Conservation (phyloP, 1,140 invertebrate genomes). For the Drosophila orosa region DNA sequence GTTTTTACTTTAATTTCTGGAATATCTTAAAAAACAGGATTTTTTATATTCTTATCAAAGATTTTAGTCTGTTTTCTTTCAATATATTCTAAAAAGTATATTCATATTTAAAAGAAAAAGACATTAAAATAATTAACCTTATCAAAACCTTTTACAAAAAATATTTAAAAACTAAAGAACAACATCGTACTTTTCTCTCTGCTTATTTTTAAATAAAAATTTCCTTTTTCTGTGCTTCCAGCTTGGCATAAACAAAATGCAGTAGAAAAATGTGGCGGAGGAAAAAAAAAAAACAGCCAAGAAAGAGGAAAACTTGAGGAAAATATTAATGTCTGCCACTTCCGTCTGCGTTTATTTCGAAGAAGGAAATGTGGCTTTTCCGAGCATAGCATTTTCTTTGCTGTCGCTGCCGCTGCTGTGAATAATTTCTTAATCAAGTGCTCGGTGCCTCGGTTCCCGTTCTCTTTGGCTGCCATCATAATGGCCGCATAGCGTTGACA, state of each 20-base stretch:
- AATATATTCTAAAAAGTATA: neutral
- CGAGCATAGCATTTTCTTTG: conserved; percentile 32
- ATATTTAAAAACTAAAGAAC: neutral
- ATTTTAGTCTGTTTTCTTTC: neutral
- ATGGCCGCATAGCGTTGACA: conserved; percentile 35
- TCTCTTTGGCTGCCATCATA: neutral
- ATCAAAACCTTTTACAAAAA: neutral
- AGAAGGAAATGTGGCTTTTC: conserved; percentile 20
- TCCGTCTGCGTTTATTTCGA: conserved; percentile 32
- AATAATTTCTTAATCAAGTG: conserved; percentile 47
- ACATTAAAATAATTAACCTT: neutral
- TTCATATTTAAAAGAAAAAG: neutral
- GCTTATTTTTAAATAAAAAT: conserved; percentile 41
- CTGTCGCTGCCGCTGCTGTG: neutral
- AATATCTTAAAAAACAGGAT: too few relatives aligned
- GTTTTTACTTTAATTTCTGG: too few relatives aligned
- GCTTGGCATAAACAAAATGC: conserved; percentile 61
- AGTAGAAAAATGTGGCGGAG: conserved; percentile 26
- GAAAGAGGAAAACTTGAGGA: conserved; percentile 8
- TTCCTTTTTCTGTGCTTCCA: conserved; percentile 39
- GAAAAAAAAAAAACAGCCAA: neutral
- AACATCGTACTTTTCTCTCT: neutral
- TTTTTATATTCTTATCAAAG: too few relatives aligned
- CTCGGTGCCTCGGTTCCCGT: neutral
- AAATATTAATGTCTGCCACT: conserved; percentile 41